Evolutionary conservation across 1,140 invertebrate genomes (phyloP), one percentile per base, ranked within the genome.

Genomic region (Hylaeus anthracinus): DNA sequence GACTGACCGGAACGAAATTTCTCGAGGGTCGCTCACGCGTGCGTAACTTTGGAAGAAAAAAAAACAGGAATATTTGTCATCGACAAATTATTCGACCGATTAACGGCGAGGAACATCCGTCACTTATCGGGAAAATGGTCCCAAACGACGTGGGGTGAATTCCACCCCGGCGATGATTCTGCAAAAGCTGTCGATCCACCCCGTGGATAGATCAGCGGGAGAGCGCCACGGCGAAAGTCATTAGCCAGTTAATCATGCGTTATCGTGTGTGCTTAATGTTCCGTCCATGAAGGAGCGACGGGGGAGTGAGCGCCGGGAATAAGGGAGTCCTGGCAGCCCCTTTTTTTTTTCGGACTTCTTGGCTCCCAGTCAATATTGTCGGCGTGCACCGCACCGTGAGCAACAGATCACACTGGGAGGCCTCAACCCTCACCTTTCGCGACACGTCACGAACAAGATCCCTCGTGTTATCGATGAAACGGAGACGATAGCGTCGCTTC

Each of bases 201-300:
- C 70, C 73, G 83, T 53, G 61, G 76, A 39, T 67, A 26, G 56
- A 51, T n/a, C 56, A 61, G 69, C 76, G 66, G 86, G 83, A 84
- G 72, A 72, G 81, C 74, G 66, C 64, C 80, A 81, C 82, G 81
- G 87, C 86, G 85, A 90, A 89, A 91, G 91, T 93, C 92, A 94
- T 93, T 94, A 93, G 92, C 88, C 85, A 86, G 89, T 92, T 93
- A 93, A 93, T 93, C 93, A 92, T 92, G 92, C 91, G 92, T 92
- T 92, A 92, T 93, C 92, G 91, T 92, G 91, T 92, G 92, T 90
- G 92, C 88, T 91, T 92, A 93, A 93, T 93, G 92, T 93, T 92
- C 90, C 92, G 92, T 93, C 92, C 90, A 92, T 89, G 90, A 91
- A 92, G 91, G 90, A 93, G 89, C 89, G 90, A 92, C 88, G 90